A percentile compares a stretch with the other conserved stretches of the same genome.
phyloP scores from a whole-genome alignment of 2,888 invertebrate species.

The Podotricha telesiphe region DNA sequence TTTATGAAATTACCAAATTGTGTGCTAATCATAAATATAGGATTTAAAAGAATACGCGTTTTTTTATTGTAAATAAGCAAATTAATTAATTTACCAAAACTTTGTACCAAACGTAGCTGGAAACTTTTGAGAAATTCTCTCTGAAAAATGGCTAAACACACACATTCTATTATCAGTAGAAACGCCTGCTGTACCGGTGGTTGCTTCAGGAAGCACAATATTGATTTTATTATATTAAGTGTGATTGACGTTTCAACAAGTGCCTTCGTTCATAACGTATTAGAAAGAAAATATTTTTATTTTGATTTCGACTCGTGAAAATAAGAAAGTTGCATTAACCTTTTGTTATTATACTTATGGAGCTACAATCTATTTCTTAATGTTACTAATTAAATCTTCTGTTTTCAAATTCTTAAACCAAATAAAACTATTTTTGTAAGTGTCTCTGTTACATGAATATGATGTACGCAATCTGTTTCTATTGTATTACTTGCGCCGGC shows the following conservation, averaged over 20 bases:
- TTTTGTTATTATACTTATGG: not conserved
- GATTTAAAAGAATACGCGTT: not conserved
- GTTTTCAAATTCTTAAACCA: not conserved
- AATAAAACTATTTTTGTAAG: constrained; percentile 18
- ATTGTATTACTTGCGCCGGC: constrained; percentile 55
- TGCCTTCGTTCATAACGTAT: not conserved
- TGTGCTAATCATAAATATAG: not conserved
- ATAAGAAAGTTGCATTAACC: not conserved
- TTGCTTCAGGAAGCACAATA: not conserved
- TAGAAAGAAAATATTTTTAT: not conserved
- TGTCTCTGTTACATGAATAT: constrained; percentile 47
- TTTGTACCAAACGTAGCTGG: not conserved
- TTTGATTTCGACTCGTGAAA: not conserved
- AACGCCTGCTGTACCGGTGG: not conserved
- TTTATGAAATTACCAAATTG: constrained; percentile 35
- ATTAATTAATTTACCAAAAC: not conserved
- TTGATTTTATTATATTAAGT: not conserved
- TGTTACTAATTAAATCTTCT: not conserved
- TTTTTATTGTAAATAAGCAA: not conserved
- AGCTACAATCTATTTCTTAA: not conserved
- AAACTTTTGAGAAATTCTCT: not conserved
- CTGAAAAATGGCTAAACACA: not conserved
- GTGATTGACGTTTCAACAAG: not conserved
- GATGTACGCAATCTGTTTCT: constrained; percentile 47
- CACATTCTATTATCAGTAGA: not conserved